Conservation (phyloP, 2,888 invertebrate genomes). For the Mesodorylaimus sp. region DNA sequence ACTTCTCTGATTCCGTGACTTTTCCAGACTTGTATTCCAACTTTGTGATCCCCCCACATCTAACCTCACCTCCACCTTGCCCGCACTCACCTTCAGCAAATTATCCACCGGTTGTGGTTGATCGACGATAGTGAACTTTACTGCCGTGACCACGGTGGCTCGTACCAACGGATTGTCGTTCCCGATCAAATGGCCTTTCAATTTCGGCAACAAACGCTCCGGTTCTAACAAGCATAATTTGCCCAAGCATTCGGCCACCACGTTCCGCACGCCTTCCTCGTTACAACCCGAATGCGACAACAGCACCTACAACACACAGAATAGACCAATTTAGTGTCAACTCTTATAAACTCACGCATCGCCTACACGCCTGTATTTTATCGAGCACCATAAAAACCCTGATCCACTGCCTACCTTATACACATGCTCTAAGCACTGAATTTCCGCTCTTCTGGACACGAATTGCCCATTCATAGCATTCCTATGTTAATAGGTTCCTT, state of each 20-base stretch:
- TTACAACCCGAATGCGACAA: slow-evolving; percentile 85
- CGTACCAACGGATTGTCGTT: slow-evolving; percentile 67
- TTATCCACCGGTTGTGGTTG: slow-evolving; percentile 82
- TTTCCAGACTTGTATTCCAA: too few species aligned
- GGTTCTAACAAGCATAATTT: slow-evolving; percentile 88
- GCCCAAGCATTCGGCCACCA: slow-evolving; percentile 91
- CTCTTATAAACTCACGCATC: too few species aligned
- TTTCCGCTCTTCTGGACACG: too few species aligned
- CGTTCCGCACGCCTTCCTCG: slow-evolving; percentile 94
- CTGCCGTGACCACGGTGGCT: slow-evolving; percentile 88
- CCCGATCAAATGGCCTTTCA: slow-evolving; percentile 54
- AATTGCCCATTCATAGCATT: too few species aligned
- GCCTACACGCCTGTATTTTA: too few species aligned
- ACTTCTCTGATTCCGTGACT: too few species aligned
- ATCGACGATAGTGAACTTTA: slow-evolving; percentile 95
- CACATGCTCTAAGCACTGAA: too few species aligned
- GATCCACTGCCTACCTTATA: too few species aligned
- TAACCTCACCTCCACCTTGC: too few species aligned
- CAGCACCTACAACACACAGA: slow-evolving; percentile 48
- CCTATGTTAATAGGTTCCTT: too few species aligned
- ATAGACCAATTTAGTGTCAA: slow-evolving; percentile 3
- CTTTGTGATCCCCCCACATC: too few species aligned
- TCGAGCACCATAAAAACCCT: too few species aligned
- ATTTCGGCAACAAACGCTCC: slow-evolving; percentile 58
- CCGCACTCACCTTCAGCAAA: slow-evolving; percentile 51